Base-by-base conservation (phyloP, 2,888 invertebrate species). In the Lathronympha strigana region DNA sequence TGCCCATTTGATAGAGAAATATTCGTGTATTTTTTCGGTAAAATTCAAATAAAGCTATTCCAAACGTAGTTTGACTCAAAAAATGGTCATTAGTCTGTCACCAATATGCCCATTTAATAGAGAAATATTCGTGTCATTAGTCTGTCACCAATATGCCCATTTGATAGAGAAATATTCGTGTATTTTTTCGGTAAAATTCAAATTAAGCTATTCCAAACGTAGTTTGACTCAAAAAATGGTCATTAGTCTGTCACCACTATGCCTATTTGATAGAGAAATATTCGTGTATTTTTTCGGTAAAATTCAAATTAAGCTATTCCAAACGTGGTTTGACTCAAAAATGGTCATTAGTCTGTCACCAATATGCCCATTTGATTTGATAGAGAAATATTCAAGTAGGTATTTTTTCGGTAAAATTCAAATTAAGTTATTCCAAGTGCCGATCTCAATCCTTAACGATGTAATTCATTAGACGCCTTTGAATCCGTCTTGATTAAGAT, bases 401-500 rank as follows among this genome's bases (percentile, higher is more conserved):
- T 8, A 17, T 4, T 5, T 21, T 31, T 40, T 57, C 13, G 9
- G n/a, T 43, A n/a, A 0, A 9, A 43, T 23, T 57, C n/a, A 0
- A 55, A 57, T 31, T 57, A 21, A 31, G 19, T 19, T 43, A 17
- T 11, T 28, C 17, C 31, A 4, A 40, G n/a, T 17, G 23, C 9
- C 25, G 38, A 23, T 49, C 28, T 55, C 38, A 19, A 38, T 38
- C 49, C 23, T 19, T 47, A 50, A 50, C 57, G 28, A 51, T 17
- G 50, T 58, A 58, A 50, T 43, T 43, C 33, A 57, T 40, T 43
- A 63, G 40, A 50, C 31, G 28, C 50, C 50, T 33, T 54, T 2
- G 13, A 23, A 63, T 50, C 47, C 38, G 11, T 57, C 43, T 51
- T 33, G 43, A 63, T 51, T 17, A 63, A 61, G 33, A 45, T 49